phyloP scores from a whole-genome alignment of 2,888 invertebrate genomes.

The Dyspetes luteomarginatus region DNA sequence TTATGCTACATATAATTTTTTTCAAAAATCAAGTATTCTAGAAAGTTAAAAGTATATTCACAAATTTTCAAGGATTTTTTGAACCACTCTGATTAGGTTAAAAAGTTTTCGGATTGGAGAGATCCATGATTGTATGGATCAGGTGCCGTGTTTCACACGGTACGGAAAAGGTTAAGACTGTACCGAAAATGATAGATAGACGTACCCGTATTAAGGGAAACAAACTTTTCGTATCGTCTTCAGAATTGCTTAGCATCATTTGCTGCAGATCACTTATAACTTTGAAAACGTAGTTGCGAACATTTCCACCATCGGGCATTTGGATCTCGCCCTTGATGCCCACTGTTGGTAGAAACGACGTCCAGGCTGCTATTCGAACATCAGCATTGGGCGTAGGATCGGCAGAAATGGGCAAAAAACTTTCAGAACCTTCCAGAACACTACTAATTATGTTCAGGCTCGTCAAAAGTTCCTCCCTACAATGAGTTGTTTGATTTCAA shows the following conservation, averaged over 20 bases:
- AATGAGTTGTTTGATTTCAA: too few species aligned
- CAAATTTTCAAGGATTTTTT: too few species aligned
- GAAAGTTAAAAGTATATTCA: too few species aligned
- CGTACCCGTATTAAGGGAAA: constrained; percentile 84
- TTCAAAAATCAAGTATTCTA: too few species aligned
- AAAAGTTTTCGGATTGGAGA: too few species aligned
- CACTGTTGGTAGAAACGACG: constrained; percentile 75
- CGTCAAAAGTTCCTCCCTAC: constrained; percentile 88
- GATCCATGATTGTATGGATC: too few species aligned
- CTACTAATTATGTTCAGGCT: constrained; percentile 88
- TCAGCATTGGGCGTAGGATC: constrained; percentile 55
- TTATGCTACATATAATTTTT: too few species aligned
- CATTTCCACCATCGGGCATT: constrained; percentile 89
- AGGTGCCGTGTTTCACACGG: too few species aligned
- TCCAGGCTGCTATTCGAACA: constrained; percentile 83
- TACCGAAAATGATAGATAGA: too few species aligned
- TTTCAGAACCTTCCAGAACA: constrained; percentile 86
- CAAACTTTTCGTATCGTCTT: constrained; percentile 92
- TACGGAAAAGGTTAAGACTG: too few species aligned
- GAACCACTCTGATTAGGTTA: too few species aligned
- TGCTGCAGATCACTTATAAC: constrained; percentile 87
- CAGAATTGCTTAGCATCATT: constrained; percentile 87
- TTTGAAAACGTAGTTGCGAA: constrained; percentile 87
- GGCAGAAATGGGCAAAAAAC: constrained; percentile 89
- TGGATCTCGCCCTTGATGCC: constrained; percentile 79